These are phyloP conservation scores for Nycticorax nycticorax DNA, from an alignment of 2,113 vertebrate genomes.

Conservation along the genomic window DNA sequence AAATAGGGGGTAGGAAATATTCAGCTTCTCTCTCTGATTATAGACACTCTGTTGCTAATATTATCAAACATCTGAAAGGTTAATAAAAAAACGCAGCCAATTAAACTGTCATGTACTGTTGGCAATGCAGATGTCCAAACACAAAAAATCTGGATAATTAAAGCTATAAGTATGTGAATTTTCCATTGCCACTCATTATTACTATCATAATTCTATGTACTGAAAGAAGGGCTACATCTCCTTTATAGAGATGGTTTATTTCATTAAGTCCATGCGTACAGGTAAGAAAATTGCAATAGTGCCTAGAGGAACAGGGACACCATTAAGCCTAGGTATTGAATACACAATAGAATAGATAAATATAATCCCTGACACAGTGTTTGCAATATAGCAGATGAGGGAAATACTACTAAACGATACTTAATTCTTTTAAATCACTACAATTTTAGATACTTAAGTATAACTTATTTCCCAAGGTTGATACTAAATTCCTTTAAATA, in stretches of 20 bases:
- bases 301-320: neutral
- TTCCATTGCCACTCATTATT: neutral
- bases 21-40: neutral
- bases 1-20: neutral
- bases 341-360: neutral
- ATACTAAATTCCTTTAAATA: neutral
- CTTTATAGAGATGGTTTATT: neutral
- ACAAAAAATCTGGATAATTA: neutral
- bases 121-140: neutral
- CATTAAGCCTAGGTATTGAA: neutral
- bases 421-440: neutral
- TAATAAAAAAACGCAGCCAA: neutral
- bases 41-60: neutral
- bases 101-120: neutral
- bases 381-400: neutral
- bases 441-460: neutral
- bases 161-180: neutral
- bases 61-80: neutral
- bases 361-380: neutral
- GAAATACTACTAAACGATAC: neutral
- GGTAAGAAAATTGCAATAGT: neutral
- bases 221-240: neutral
- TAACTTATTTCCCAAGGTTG: neutral
- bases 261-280: neutral
- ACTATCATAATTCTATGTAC: neutral